A percentile compares a stretch with the other conserved stretches of the same genome.
These are phyloP conservation scores for Yponomeuta sedellus DNA, from an alignment of 2,888 invertebrate genomes.

Conservation along the genomic window DNA sequence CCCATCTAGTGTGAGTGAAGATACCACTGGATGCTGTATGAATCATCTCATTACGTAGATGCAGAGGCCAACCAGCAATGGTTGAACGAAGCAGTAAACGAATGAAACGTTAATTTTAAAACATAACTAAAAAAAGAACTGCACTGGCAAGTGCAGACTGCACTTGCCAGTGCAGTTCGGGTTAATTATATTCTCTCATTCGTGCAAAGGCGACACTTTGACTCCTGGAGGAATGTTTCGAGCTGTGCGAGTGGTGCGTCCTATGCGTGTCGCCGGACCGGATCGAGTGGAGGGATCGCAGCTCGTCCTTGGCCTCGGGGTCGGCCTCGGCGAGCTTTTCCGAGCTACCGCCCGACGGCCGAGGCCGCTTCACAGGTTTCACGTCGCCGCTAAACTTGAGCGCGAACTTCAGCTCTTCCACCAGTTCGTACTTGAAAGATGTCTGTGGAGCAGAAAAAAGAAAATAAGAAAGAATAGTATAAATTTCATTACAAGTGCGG, in stretches of 20 bases:
- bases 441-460: conserved; percentile 49
- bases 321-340: conserved; percentile 51
- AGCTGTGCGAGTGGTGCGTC: conserved; percentile 55
- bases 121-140: too few species aligned
- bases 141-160: too few species aligned
- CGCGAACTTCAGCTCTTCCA: conserved; percentile 80
- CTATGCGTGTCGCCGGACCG: conserved; percentile 47
- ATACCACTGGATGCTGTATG: too few species aligned
- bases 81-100: too few species aligned
- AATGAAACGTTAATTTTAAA: too few species aligned
- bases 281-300: conserved; percentile 47
- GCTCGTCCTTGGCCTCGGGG: conserved; percentile 47
- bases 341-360: conserved; percentile 40
- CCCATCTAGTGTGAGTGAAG: too few species aligned
- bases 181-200: conserved; percentile 44
- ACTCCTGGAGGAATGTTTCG: conserved; percentile 54
- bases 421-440: conserved; percentile 76
- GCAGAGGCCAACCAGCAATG: too few species aligned
- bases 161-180: too few species aligned
- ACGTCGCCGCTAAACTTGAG: conserved; percentile 78
- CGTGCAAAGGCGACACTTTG: conserved; percentile 59
- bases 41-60: too few species aligned
- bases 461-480: too few species aligned
- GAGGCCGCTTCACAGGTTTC: conserved; percentile 74
- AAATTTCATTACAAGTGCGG: too few species aligned